These are phyloP conservation scores for Clarias batrachus DNA, from an alignment of 2,113 vertebrate species.

Conservation along the genomic window DNA sequence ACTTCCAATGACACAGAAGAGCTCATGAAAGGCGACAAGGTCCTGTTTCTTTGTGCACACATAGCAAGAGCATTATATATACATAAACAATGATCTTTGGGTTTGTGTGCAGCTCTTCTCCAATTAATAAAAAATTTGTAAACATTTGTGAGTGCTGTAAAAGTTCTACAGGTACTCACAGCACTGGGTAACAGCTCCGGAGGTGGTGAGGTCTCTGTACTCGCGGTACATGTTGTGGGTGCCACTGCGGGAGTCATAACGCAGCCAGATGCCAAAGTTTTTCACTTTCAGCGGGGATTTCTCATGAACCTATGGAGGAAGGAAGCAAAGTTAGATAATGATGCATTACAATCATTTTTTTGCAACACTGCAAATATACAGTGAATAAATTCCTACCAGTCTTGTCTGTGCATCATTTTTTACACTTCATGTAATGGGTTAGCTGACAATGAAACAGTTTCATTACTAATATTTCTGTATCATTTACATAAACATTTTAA, in stretches of 20 bases:
- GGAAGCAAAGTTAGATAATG: not conserved
- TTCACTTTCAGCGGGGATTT: conserved; percentile 91
- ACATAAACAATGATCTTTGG: conserved; percentile 71
- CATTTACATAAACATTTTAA: not conserved
- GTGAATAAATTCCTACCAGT: not conserved
- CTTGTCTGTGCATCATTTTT: not conserved
- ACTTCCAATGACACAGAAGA: conserved; percentile 76
- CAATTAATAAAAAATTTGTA: not conserved
- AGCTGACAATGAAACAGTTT: too few species aligned
- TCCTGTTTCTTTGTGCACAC: conserved; percentile 76
- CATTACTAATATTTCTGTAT: too few species aligned
- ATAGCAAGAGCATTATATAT: conserved; percentile 73
- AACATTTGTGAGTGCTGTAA: not conserved
- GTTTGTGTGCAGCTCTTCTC: conserved; percentile 72
- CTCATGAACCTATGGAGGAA: conserved; percentile 83
- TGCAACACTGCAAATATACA: not conserved
- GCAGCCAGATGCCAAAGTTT: conserved; percentile 98
- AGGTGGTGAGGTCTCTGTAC: conserved; percentile 93
- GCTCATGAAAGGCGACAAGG: conserved; percentile 83
- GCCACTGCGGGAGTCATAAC: conserved; percentile 95
- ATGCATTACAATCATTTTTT: not conserved
- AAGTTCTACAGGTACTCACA: conserved; percentile 76
- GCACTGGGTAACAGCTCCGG: conserved; percentile 95
- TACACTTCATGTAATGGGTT: not conserved
- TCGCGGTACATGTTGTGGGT: conserved; percentile 99